phyloP scores from a whole-genome alignment of 2,113 vertebrate genomes.

The Elanus axillaris region DNA sequence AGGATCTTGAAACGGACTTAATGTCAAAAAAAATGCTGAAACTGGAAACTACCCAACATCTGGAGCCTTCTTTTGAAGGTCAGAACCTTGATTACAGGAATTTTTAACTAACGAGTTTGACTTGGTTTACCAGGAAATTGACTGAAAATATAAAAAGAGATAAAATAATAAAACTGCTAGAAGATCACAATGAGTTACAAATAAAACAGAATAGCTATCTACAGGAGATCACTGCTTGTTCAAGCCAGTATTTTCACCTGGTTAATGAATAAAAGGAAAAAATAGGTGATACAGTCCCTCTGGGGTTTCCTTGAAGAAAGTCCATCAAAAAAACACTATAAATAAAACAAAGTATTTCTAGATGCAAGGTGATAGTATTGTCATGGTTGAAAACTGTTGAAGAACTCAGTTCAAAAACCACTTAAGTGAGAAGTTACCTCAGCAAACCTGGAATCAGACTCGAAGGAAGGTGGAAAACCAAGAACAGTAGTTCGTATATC shows the following conservation, averaged over 20 bases:
- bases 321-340: not conserved
- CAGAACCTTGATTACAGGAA: not conserved
- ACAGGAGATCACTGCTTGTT: not conserved
- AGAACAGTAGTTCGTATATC: not conserved
- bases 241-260: not conserved
- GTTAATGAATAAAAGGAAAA: not conserved
- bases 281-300: not conserved
- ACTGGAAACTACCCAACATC: not conserved
- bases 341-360: not conserved
- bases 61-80: not conserved
- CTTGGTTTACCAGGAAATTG: not conserved
- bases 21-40: not conserved
- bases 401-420: not conserved
- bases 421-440: not conserved
- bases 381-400: not conserved
- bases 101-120: not conserved
- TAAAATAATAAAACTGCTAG: not conserved
- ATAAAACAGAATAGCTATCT: not conserved
- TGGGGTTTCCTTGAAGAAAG: not conserved
- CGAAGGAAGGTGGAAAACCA: not conserved
- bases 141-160: not conserved
- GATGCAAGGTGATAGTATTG: not conserved
- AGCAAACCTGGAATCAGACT: not conserved
- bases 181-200: not conserved
- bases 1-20: not conserved